phyloP scores from a whole-genome alignment of 1,140 invertebrate species.

The Cydia strobilella region DNA sequence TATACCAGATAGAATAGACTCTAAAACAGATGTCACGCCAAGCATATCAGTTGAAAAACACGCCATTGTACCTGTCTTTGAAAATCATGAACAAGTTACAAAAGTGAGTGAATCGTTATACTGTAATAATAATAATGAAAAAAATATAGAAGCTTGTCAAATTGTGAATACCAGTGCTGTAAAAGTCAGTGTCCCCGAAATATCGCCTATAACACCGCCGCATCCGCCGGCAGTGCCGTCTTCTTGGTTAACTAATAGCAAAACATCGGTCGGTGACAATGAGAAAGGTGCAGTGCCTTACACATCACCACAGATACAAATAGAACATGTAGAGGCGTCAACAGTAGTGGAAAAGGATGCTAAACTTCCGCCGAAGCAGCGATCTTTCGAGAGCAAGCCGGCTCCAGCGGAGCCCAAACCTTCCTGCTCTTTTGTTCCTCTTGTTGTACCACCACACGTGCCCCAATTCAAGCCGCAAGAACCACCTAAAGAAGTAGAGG shows the following conservation, averaged over 20 bases:
- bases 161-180: neutral
- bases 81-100: constrained; percentile 22
- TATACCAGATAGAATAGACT: constrained; percentile 39
- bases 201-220: constrained; percentile 38
- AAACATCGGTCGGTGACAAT: constrained; percentile 35
- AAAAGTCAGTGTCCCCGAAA: constrained; percentile 23
- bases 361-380: constrained; percentile 43
- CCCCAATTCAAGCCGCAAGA: constrained; percentile 62
- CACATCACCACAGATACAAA: constrained; percentile 53
- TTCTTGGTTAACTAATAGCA: constrained; percentile 58
- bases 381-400: constrained; percentile 40
- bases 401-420: constrained; percentile 54
- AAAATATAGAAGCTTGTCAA: constrained; percentile 10
- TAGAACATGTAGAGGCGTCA: constrained; percentile 58
- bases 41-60: constrained; percentile 3
- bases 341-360: constrained; percentile 45
- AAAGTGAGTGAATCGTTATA: constrained; percentile 23
- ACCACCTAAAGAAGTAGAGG: constrained; percentile 74
- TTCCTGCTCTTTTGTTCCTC: constrained; percentile 60
- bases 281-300: constrained; percentile 37
- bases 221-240: constrained; percentile 66
- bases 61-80: constrained; percentile 1
- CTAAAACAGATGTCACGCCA: constrained; percentile 23
- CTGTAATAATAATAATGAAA: neutral
- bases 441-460: constrained; percentile 40